These are phyloP conservation scores for Zaprionus ornatus DNA, from an alignment of 1,140 invertebrate species.

Conservation along the genomic window DNA sequence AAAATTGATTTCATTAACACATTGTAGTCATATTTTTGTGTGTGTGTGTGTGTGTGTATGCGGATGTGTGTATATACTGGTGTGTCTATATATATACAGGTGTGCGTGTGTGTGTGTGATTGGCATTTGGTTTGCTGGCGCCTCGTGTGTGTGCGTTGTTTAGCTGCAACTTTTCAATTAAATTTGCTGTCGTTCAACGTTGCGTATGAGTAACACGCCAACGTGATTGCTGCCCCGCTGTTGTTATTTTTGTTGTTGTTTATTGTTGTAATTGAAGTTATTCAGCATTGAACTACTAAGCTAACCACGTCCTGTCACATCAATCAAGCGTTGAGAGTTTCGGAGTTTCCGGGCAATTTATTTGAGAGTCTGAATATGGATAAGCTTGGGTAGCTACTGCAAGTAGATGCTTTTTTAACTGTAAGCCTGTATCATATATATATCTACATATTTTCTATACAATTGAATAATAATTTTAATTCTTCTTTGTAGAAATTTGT, in stretches of 20 bases:
- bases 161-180: slow-evolving; percentile 36
- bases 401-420: no score
- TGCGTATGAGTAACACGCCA: slow-evolving; percentile 64
- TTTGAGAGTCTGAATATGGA: no score
- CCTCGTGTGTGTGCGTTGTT: slow-evolving; percentile 6
- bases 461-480: no score
- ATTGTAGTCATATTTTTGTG: slow-evolving; percentile 11
- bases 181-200: slow-evolving; percentile 20
- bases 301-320: background rate
- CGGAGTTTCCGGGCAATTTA: no score
- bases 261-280: background rate
- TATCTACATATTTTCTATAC: no score
- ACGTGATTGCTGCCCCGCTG: background rate
- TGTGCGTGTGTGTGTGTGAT: slow-evolving; percentile 11
- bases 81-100: no score
- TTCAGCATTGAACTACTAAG: background rate
- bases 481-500: no score
- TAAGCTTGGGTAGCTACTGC: no score
- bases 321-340: background rate
- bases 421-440: no score
- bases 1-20: slow-evolving; percentile 44
- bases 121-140: slow-evolving; percentile 18
- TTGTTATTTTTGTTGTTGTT: background rate
- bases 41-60: background rate
- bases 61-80: background rate